Evolutionary conservation across 1,140 invertebrate species (phyloP), one percentile per base, ranked within the genome.

Genomic region (Andricus grossulariae): DNA sequence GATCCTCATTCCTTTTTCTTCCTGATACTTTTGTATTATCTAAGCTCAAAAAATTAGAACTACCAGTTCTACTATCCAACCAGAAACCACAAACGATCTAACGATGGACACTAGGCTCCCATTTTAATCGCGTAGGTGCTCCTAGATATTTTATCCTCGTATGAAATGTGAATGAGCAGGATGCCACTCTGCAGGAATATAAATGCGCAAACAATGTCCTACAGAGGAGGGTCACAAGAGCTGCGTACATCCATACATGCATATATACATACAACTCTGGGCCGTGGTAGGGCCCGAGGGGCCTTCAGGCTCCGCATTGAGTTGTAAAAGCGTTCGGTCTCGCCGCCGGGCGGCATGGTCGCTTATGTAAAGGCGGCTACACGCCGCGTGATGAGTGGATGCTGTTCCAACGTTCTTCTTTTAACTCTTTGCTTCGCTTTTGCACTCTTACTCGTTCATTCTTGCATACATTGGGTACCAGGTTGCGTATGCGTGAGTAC

Each of bases 321-420:
- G 91, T 92, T 91, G 91, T 92, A 92, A 92, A 90, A 90, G 89
- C 90, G 86, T 87, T 89, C 84, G 89, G 81, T 87, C 85, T 90
- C 86, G 87, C 89, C 89, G 90, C 86, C 87, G 84, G 89, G 88
- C 89, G 89, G 90, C 89, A 90, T 86, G 85, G 85, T 88, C 88
- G 88, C 88, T 90, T 91, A 90, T 91, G 90, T 90, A 91, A 91
- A 91, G 86, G 89, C 89, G 89, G 83, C 89, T 90, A 89, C 91
- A 90, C 86, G 89, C 89, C 91, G 89, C 85, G 90, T 91, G 91
- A 92, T 91, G 91, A 91, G 90, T 90, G 89, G 90, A 92, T 73
- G 88, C 87, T 90, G 90, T 90, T 89, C 83, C 86, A 83, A 80
- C 86, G 85, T 89, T 87, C 86, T 88, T 90, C 87, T 91, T 88